phyloP scores from a whole-genome alignment of 1,140 invertebrate species.

The Cyclargus thomasi region DNA sequence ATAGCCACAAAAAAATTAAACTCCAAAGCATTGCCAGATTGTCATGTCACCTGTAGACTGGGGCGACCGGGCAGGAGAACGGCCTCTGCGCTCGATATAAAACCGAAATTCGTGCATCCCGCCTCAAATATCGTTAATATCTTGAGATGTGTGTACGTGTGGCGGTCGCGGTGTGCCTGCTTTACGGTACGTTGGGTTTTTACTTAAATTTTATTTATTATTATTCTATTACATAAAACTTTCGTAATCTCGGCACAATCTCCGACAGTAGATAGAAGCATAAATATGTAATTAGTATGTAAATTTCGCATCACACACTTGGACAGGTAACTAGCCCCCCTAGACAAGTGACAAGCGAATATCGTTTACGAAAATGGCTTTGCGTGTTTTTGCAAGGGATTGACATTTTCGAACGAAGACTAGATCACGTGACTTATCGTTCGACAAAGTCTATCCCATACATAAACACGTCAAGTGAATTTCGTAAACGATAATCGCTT shows the following conservation, averaged over 20 bases:
- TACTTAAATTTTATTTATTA: neutral
- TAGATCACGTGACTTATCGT: too few relatives aligned
- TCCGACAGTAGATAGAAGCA: neutral
- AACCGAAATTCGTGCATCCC: neutral
- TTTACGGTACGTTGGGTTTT: neutral
- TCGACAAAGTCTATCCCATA: too few relatives aligned
- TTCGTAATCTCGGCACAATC: neutral
- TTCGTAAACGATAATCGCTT: too few relatives aligned
- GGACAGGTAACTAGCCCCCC: too few relatives aligned
- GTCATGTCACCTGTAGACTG: too few relatives aligned
- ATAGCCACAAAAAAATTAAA: too few relatives aligned
- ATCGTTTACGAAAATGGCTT: too few relatives aligned
- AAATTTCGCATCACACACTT: neutral
- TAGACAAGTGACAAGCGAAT: too few relatives aligned
- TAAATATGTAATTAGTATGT: conserved; percentile 1
- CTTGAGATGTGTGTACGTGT: neutral
- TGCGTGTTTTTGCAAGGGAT: too few relatives aligned
- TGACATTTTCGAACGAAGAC: too few relatives aligned
- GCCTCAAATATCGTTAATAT: neutral
- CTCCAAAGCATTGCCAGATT: too few relatives aligned
- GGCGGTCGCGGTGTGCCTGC: neutral
- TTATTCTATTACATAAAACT: neutral
- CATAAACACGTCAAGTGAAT: too few relatives aligned
- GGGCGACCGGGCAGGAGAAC: neutral
- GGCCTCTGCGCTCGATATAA: neutral